Evolutionary conservation across 2,888 invertebrate species (phyloP), one percentile per base, ranked within the genome.

Genomic region (Drosophila robusta): DNA sequence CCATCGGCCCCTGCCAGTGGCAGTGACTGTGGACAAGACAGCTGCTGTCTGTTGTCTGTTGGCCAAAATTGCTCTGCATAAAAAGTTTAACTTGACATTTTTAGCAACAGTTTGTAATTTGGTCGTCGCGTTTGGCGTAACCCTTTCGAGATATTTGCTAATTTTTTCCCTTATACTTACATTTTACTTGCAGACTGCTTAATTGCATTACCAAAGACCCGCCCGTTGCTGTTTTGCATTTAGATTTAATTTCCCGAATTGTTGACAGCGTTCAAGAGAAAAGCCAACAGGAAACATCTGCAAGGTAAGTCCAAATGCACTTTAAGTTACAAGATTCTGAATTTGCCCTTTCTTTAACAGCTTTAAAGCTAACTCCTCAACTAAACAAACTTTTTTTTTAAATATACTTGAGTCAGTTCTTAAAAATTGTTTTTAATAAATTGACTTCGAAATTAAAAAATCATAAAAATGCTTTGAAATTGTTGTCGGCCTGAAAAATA

Each of bases 81-180:
- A 86, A 85, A 72, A 78, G 89, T 87, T 86, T 78, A 75, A 62
- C 77, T 85, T 86, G 87, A 86, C 87, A 86, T 87, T 87, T 79
- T 76, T 66, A 69, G 64, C 82, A 82, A 85, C 78, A 85, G 88
- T 89, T 87, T 89, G 84, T 89, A 89, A 86, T 89, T 89, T 88
- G 72, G 68, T 32, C 56, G 54, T 73, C 41, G 64, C 51, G 41
- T 46, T 39, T 51, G n/a, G 56, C 41, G 60, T 57, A 79, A 77
- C 76, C 76, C 76, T 76, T 76, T 58, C 51, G 16, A 63, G 41
- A 60, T 63, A 52, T 70, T 77, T 83, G 64, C 77, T 81, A 79
- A 85, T 76, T 65, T 58, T 54, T 51, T 44, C 9, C 42, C 46
- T 49, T 56, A n/a, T 61, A 12, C 51, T 64, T 66, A 44, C 69